Base-by-base conservation (phyloP, 2,888 invertebrate genomes). In the Melikaiella ostensackeni region DNA sequence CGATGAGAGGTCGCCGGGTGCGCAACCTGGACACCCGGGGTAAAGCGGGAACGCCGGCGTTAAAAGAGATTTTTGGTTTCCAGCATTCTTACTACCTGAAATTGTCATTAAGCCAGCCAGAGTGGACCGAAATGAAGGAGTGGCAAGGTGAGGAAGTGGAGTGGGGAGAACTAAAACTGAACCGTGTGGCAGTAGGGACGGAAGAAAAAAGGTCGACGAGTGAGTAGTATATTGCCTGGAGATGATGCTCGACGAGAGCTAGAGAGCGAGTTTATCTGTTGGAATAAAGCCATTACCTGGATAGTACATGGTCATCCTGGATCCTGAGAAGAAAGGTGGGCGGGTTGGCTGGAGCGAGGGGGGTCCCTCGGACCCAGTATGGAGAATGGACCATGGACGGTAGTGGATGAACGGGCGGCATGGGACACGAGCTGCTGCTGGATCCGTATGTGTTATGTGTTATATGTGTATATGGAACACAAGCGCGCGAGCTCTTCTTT, bases 251-350 rank as follows among this genome's bases (percentile, higher is more conserved):
- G 79, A 81, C 78, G 76, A 81, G 80, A 78, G 78, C 79, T 80
- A 81, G 79, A 80, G 82, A 80, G 81, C 78, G 81, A 80, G 81
- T 84, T 84, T 84, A 83, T 82, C 83, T 82, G 84, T 82, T 80
- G 82, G 84, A 86, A 86, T 85, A 85, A 85, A 85, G 86, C 84
- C 86, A 85, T 86, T 86, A 86, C 83, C 83, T 84, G 84, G 83
- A 81, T 84, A 81, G 82, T 83, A 83, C 83, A 81, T 80, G 83
- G 81, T 83, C 81, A 81, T 80, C 80, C 81, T 80, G 81, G 75
- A 77, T 80, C 83, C 83, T 83, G 84, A 80, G 84, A 84, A 84
- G 84, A 83, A 82, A 79, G 81, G 84, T 84, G 84, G 84, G 83
- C 84, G 85, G 83, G 83, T 80, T 84, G 77, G 75, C 79, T 74